Evolutionary conservation across 2,797 vertebrate species (phyloP), one percentile per base, ranked within the genome.

Genomic region (Carduelis carduelis): DNA sequence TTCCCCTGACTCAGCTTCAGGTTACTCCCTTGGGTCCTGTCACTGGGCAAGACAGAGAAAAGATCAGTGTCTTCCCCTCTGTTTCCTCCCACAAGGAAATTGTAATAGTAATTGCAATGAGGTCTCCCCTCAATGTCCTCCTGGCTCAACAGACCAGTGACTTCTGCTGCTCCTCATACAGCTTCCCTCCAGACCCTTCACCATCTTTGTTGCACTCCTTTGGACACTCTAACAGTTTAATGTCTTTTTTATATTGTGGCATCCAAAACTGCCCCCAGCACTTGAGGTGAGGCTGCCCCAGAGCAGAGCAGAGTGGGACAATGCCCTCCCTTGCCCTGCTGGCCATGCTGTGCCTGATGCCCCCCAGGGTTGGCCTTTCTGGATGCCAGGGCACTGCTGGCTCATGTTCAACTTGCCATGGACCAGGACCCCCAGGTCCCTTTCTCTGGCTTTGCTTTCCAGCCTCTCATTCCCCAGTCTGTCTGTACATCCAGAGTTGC

Each of bases 271-370:
- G 21, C 3, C 5, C 44, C 30, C 39, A 72, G 26, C 6, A 46
- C 32, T 30, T 0, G 0, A 22, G 28, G 39, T 22, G n/a, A 65
- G 37, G 28, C n/a, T 0, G 0, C 20, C 11, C 15, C 68, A 65
- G 28, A 0, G 3, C 20, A 65, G 64, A 32, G 17, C 47, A 79
- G 23, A 50, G 44, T 1, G 0, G n/a, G 37, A 80, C 59, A 79
- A 28, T n/a, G 15, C n/a, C n/a, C 37, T 44, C 27, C 27, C 43
- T 50, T 43, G 23, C 8, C 59, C 0, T 0, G 50, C 37, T 49
- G 64, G 11, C 0, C 1, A 19, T 55, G 27, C 15, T 65, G 28
- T 8, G 6, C 28, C 52, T 80, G 68, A 26, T 87, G 19, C 0
- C 4, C 28, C n/a, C 7, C 43, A 71, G 1, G 16, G 4, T 0